Percentiles rank a stretch among this genome's conserved stretches.
Evolutionary conservation across 2,888 invertebrate species (phyloP).

Genomic region (Apamea monoglypha): DNA sequence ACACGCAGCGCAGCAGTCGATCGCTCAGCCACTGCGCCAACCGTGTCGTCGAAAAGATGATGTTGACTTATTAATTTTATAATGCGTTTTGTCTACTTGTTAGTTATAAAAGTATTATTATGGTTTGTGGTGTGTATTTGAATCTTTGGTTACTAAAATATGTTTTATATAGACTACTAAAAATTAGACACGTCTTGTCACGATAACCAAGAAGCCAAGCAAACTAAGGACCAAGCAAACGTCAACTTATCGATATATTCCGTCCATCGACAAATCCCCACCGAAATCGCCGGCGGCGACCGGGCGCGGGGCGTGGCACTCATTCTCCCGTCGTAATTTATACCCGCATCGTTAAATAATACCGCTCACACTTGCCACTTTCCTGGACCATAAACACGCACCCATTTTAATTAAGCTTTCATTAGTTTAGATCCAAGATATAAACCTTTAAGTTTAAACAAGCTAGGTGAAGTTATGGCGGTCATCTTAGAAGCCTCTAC

Average conservation of each 20-base stretch:
- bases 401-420: constrained; percentile 81
- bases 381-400: constrained; percentile 79
- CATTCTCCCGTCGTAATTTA: constrained; percentile 87
- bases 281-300: constrained; percentile 78
- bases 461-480: constrained; percentile 25
- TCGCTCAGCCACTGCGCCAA: too few relatives aligned
- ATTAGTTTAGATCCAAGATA: constrained; percentile 62
- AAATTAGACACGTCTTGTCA: neutral
- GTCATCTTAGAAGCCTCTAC: neutral
- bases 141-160: too few relatives aligned
- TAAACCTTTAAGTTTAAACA: constrained; percentile 47
- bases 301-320: constrained; percentile 83
- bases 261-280: constrained; percentile 60
- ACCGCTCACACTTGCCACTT: constrained; percentile 78
- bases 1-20: too few relatives aligned
- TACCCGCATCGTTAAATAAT: constrained; percentile 86
- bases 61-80: too few relatives aligned
- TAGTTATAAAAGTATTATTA: too few relatives aligned
- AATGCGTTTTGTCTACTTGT: too few relatives aligned
- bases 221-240: too few relatives aligned
- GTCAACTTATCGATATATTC: constrained; percentile 31
- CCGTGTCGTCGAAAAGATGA: too few relatives aligned
- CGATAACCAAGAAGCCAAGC: too few relatives aligned
- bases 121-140: too few relatives aligned
- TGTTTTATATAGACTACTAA: too few relatives aligned